Evolutionary conservation across 2,797 vertebrate genomes (phyloP).

Genomic region (Carapus acus): DNA sequence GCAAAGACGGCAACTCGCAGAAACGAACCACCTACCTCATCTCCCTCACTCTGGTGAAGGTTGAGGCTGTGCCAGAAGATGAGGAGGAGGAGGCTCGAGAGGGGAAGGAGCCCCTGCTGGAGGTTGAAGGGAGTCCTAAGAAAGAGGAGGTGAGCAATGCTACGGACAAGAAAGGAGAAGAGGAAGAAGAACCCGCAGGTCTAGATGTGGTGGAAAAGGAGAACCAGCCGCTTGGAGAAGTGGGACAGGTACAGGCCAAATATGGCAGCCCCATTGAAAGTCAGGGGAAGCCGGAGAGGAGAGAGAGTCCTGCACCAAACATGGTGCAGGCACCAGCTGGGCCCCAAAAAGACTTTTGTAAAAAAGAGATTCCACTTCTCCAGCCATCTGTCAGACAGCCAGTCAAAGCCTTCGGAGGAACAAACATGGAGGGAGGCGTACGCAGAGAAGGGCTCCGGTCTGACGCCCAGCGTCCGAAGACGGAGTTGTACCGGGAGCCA

Average conservation of each 20-base stretch:
- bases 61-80: slow-evolving; percentile 82
- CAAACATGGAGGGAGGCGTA: slow-evolving; percentile 49
- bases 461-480: slow-evolving; percentile 61
- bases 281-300: slow-evolving; percentile 41
- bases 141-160: slow-evolving; percentile 47
- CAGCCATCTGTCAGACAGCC: slow-evolving; percentile 53
- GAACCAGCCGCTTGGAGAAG: slow-evolving; percentile 39
- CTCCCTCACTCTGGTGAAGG: slow-evolving; percentile 93
- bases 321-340: slow-evolving; percentile 24
- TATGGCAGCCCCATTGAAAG: slow-evolving; percentile 47
- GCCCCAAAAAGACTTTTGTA: slow-evolving; percentile 48
- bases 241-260: slow-evolving; percentile 50
- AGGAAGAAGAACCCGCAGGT: slow-evolving; percentile 37
- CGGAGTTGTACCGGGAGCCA: slow-evolving; percentile 67
- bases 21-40: slow-evolving; percentile 95
- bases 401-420: slow-evolving; percentile 57
- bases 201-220: slow-evolving; percentile 37
- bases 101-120: slow-evolving; percentile 51
- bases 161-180: slow-evolving; percentile 29
- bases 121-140: slow-evolving; percentile 61
- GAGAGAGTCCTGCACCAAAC: slow-evolving; percentile 30
- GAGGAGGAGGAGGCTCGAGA: slow-evolving; percentile 57
- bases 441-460: slow-evolving; percentile 63
- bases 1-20: slow-evolving; percentile 82
- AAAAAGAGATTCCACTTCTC: slow-evolving; percentile 50